These are phyloP conservation scores for Pterocles burchelli DNA, from an alignment of 2,113 vertebrate genomes.

Conservation along the genomic window DNA sequence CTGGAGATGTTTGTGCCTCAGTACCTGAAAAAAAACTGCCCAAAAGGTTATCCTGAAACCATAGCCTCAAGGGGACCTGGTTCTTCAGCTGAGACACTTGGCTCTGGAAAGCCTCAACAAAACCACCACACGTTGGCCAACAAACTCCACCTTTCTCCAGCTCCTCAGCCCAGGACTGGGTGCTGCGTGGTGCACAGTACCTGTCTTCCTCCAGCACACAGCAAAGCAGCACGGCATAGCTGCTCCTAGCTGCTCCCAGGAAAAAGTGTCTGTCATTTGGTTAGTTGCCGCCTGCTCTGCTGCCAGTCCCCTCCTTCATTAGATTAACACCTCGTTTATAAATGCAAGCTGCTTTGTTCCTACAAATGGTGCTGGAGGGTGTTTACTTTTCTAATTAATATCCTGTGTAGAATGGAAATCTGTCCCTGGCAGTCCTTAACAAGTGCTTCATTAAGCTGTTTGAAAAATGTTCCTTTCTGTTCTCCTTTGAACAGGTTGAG, in stretches of 20 bases:
- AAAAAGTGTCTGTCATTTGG: neutral
- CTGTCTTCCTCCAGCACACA: rapidly evolving
- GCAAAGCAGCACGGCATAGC: neutral
- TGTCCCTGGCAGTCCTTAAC: slow-evolving; percentile 68
- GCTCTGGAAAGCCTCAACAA: neutral
- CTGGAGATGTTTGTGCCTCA: neutral
- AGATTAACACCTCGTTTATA: slow-evolving; percentile 65
- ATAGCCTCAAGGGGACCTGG: neutral
- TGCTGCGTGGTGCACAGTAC: rapidly evolving
- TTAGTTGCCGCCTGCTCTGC: neutral
- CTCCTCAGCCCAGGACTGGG: neutral
- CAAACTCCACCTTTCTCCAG: rapidly evolving
- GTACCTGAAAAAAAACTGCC: neutral
- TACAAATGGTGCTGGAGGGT: slow-evolving; percentile 47
- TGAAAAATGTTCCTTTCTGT: slow-evolving; percentile 57
- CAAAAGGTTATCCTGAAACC: neutral
- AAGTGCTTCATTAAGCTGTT: slow-evolving; percentile 58
- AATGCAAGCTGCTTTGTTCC: slow-evolving; percentile 53
- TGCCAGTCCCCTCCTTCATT: slow-evolving; percentile 22
- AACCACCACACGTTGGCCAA: rapidly evolving
- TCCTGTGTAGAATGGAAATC: slow-evolving; percentile 60
- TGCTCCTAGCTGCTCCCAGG: neutral
- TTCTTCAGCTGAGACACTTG: neutral
- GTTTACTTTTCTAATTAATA: slow-evolving; percentile 65
- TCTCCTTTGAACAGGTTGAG: slow-evolving; percentile 55